phyloP scores from a whole-genome alignment of 2,888 invertebrate genomes.

The Calephelis perditalis region DNA sequence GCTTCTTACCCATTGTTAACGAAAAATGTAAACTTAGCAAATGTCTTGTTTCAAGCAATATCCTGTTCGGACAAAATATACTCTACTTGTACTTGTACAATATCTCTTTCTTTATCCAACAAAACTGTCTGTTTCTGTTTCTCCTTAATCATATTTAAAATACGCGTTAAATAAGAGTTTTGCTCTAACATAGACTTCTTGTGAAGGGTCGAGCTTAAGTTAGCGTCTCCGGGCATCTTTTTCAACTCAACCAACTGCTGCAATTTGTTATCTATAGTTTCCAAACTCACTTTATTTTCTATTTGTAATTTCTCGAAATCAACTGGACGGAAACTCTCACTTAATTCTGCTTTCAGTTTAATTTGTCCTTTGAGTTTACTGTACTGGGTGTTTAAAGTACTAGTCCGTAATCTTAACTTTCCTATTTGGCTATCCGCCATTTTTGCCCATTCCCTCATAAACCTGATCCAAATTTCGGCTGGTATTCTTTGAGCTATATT shows the following conservation, averaged over 20 bases:
- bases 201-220: conserved; percentile 72
- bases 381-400: conserved; percentile 73
- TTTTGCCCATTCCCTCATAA: conserved; percentile 80
- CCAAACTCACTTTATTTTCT: conserved; percentile 73
- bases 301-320: conserved; percentile 82
- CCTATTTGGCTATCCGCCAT: conserved; percentile 74
- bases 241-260: conserved; percentile 74
- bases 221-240: conserved; percentile 78
- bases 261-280: conserved; percentile 75
- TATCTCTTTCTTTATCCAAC: conserved; percentile 56
- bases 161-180: conserved; percentile 54
- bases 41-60: too few relatives aligned
- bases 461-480: conserved; percentile 78
- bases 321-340: conserved; percentile 76
- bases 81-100: conserved; percentile 58
- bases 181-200: conserved; percentile 77
- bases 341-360: conserved; percentile 74
- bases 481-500: conserved; percentile 79
- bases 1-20: too few relatives aligned
- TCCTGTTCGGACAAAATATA: too few relatives aligned
- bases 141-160: conserved; percentile 55
- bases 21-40: too few relatives aligned
- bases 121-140: conserved; percentile 56
- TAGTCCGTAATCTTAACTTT: conserved; percentile 76
- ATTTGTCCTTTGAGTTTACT: conserved; percentile 74